phyloP scores from a whole-genome alignment of 2,113 vertebrate species.

The Engraulis encrasicolus region DNA sequence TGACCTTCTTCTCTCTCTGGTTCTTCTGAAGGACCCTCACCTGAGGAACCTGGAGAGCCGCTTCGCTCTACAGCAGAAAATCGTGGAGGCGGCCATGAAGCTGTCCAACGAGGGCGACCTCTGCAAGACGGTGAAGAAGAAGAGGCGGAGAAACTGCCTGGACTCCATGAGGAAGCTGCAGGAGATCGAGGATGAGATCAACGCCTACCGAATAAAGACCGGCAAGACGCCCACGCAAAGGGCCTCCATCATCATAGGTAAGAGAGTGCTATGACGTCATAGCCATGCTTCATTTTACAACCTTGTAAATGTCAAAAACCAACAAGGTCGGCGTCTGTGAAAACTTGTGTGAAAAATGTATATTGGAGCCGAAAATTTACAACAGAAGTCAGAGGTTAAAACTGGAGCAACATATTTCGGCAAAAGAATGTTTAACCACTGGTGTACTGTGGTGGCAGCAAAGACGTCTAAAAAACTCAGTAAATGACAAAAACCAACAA shows the following conservation, averaged over 20 bases:
- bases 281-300: no score
- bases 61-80: slow-evolving; percentile 92
- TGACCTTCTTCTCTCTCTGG: not conserved
- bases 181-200: slow-evolving; percentile 89
- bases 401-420: no score
- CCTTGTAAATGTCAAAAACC: no score
- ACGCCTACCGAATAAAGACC: slow-evolving; percentile 83
- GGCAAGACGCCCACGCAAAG: slow-evolving; percentile 89
- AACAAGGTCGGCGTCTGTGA: no score
- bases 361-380: no score
- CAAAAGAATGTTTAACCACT: no score
- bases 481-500: no score
- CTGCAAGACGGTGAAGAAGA: slow-evolving; percentile 91
- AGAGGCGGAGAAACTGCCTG: slow-evolving; percentile 85
- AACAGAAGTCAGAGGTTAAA: no score
- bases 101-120: slow-evolving; percentile 86
- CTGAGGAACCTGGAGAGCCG: slow-evolving; percentile 90
- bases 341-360: no score
- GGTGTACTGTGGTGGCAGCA: no score
- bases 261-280: not conserved
- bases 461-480: no score
- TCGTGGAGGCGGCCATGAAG: slow-evolving; percentile 92
- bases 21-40: slow-evolving; percentile 81
- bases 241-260: slow-evolving; percentile 83
- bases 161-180: slow-evolving; percentile 88